Evolutionary conservation across 2,888 invertebrate genomes (phyloP).

Genomic region (Dicyrtoma fusca): DNA sequence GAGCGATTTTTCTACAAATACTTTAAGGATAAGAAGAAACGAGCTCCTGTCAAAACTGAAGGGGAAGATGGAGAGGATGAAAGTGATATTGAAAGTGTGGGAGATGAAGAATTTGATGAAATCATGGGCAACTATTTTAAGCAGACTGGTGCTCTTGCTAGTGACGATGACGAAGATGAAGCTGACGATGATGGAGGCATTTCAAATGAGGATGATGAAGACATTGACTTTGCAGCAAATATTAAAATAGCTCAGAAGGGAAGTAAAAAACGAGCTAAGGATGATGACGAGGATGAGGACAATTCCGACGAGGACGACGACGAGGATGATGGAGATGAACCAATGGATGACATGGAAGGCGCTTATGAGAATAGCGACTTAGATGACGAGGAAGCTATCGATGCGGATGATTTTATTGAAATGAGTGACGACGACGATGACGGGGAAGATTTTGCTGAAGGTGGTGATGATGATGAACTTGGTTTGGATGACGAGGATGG

Average conservation of each 20-base stretch:
- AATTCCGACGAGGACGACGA: slow-evolving; percentile 64
- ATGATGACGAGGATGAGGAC: slow-evolving; percentile 65
- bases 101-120: slow-evolving; percentile 56
- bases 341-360: slow-evolving; percentile 58
- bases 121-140: slow-evolving; percentile 54
- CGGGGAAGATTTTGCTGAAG: slow-evolving; percentile 48
- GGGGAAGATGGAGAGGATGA: slow-evolving; percentile 28
- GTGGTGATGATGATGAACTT: slow-evolving; percentile 40
- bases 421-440: slow-evolving; percentile 53
- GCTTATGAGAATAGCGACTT: slow-evolving; percentile 68
- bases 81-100: slow-evolving; percentile 52
- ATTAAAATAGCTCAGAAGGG: slow-evolving; percentile 61
- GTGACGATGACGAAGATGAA: slow-evolving; percentile 28
- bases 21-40: slow-evolving; percentile 57
- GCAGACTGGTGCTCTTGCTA: slow-evolving; percentile 30
- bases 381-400: slow-evolving; percentile 61
- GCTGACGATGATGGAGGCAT: slow-evolving; percentile 35
- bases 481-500: slow-evolving; percentile 44
- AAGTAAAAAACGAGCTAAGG: slow-evolving; percentile 65
- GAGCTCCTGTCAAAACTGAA: slow-evolving; percentile 4
- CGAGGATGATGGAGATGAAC: slow-evolving; percentile 59
- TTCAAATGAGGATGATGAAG: neutral
- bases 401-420: slow-evolving; percentile 58
- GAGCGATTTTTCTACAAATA: slow-evolving; percentile 82
- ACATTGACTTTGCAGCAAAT: slow-evolving; percentile 64